Base-by-base conservation (phyloP, 2,113 vertebrate species). In the Callionymus lyra region DNA sequence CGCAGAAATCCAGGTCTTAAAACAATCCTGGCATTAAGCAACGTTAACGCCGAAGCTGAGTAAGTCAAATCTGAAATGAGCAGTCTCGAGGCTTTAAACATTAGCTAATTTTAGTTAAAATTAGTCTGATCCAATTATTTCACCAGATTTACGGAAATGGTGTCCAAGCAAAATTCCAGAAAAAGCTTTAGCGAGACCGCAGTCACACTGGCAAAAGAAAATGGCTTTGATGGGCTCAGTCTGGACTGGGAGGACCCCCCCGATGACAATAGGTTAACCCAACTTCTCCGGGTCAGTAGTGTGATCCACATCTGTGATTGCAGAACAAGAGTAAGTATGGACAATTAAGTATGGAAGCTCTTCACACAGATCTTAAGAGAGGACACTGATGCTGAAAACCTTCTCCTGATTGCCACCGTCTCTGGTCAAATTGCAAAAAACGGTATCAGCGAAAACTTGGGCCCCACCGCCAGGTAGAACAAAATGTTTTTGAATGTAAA, bases 1-100 rank as follows among this genome's bases (percentile, higher is more conserved):
- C 17, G 47, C 50, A 91, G 89, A 15, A 90, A 90, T 65, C 59
- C 82, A 36, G 46, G 46, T 16, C 76, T 93, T 59, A 87, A 81
- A 77, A 91, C 88, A 1, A 70, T 93, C 12, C 56, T 91, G 52
- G 85, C 88, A 16, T 63, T 91, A 6, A 88, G 90, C 15, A 89
- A 90, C 39, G 89, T 87, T 88, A 87, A 33, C 21, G 86, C 90
- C 21, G 87, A 87, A 41, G 74, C 82, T 33, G 1, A 68, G 89
- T 91, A 68, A 65, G 86, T 27, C 8, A 4, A 27, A 27, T 27
- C n/a, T n/a, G n/a, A n/a, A n/a, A n/a, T n/a, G n/a, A n/a, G n/a
- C n/a, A n/a, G n/a, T n/a, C n/a, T n/a, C n/a, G n/a, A n/a, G n/a
- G n/a, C n/a, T n/a, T n/a, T n/a, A n/a, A n/a, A n/a, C n/a, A n/a